A percentile compares a stretch with the other conserved stretches of the same genome.
Evolutionary conservation across 2,888 invertebrate genomes (phyloP).

Genomic region (Junonia oenone): DNA sequence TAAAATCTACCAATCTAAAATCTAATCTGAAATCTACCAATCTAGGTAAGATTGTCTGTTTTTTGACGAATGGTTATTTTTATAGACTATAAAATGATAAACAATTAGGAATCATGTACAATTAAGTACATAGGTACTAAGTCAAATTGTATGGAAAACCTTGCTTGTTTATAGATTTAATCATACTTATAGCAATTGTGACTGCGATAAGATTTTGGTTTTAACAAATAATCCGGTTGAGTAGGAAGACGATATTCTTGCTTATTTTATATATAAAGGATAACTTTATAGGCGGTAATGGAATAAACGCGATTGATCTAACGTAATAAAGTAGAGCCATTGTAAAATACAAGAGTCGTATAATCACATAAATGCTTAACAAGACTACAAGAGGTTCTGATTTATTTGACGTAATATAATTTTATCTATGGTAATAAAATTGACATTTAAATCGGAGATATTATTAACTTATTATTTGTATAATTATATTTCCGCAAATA

Average conservation of each 20-base stretch:
- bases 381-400: not conserved
- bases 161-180: not conserved
- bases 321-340: not conserved
- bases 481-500: too few species aligned
- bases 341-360: not conserved
- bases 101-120: too few species aligned
- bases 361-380: not conserved
- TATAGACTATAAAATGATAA: too few species aligned
- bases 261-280: not conserved
- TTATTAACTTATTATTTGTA: too few species aligned
- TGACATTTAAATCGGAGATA: not conserved
- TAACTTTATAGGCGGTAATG: not conserved
- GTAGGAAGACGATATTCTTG: too few species aligned
- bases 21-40: too few species aligned
- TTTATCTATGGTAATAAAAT: not conserved
- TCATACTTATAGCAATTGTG: constrained; percentile 1
- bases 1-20: too few species aligned
- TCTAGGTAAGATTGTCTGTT: too few species aligned
- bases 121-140: not conserved
- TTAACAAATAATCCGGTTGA: constrained; percentile 7
- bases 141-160: not conserved
- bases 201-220: constrained; percentile 15
- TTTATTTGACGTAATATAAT: not conserved
- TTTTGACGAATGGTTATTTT: too few species aligned
- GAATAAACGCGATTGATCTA: not conserved